Base-by-base conservation (phyloP, 2,888 invertebrate species). In the Trissolcus brochymenae region DNA sequence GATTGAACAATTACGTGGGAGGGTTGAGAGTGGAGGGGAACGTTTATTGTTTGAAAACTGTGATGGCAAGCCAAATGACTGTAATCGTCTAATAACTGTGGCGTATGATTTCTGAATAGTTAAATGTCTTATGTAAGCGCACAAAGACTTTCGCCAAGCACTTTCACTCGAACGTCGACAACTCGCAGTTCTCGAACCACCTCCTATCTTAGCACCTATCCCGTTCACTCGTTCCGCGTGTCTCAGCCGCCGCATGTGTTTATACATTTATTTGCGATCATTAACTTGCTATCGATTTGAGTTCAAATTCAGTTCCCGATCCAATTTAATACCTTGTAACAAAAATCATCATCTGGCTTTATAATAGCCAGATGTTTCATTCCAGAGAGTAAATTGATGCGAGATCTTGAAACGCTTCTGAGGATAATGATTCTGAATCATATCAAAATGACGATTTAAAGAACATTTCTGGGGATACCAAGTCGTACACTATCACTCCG, bases 121-220 rank as follows among this genome's bases (percentile, higher is more conserved):
- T 85, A 84, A 87, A 85, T 80, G 81, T 82, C 83, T 87, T 88
- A 87, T 83, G 87, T 86, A 88, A 87, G 87, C 82, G 81, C 81
- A 84, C 84, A 84, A 84, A 86, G 87, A 89, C 88, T 89, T 89
- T 89, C 88, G 87, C 88, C 85, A 83, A 82, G 80, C 84, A 87
- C 88, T 88, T 88, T 89, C 88, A 88, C 88, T 88, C 83, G 85
- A 77, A 81, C 35, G 84, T 78, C 80, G 81, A 79, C 67, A 79
- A 82, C 81, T 83, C 80, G 81, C 66, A 78, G 76, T 77, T 67
- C 79, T 80, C 74, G 78, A 76, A 75, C 74, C 76, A 65, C 66
- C 70, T 76, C 73, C 60, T 67, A 61, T 70, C 80, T 82, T 88
- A 87, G 87, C 88, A 87, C 87, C 88, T 87, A 87, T 87, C 87